phyloP scores from a whole-genome alignment of 1,140 invertebrate genomes.

The Anthonomus grandis region DNA sequence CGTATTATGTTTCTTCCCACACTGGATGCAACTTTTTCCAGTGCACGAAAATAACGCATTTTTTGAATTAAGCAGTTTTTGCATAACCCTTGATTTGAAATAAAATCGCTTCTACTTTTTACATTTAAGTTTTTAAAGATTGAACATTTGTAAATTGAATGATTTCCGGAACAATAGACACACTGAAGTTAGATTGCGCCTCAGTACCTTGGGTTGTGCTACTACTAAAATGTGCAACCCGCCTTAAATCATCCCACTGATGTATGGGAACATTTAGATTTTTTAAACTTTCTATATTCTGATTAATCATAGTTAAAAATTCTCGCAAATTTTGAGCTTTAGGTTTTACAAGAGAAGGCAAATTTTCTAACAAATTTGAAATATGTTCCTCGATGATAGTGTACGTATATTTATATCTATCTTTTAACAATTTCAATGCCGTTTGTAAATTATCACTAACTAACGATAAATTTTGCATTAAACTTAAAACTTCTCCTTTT shows the following conservation, averaged over 20 bases:
- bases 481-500: not conserved
- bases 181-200: not conserved
- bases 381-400: constrained; percentile 4
- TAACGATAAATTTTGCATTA: constrained; percentile 8
- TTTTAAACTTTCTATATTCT: constrained; percentile 7
- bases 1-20: constrained; percentile 1
- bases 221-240: not conserved
- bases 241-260: not conserved
- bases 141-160: constrained; percentile 4
- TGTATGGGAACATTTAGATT: constrained; percentile 4
- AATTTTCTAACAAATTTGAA: constrained; percentile 6
- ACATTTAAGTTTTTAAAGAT: constrained; percentile 1
- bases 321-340: constrained; percentile 8
- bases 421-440: constrained; percentile 2
- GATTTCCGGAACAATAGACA: constrained; percentile 3
- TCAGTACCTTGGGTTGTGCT: not conserved
- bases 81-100: not conserved
- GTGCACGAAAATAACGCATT: not conserved
- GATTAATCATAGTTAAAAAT: constrained; percentile 8
- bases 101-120: constrained; percentile 2
- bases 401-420: constrained; percentile 6
- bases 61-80: constrained; percentile 2
- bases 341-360: not conserved
- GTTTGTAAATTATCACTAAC: constrained; percentile 2
- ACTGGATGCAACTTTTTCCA: not conserved